Evolutionary conservation across 2,797 vertebrate genomes (phyloP).

Genomic region (Liparis tanakae): DNA sequence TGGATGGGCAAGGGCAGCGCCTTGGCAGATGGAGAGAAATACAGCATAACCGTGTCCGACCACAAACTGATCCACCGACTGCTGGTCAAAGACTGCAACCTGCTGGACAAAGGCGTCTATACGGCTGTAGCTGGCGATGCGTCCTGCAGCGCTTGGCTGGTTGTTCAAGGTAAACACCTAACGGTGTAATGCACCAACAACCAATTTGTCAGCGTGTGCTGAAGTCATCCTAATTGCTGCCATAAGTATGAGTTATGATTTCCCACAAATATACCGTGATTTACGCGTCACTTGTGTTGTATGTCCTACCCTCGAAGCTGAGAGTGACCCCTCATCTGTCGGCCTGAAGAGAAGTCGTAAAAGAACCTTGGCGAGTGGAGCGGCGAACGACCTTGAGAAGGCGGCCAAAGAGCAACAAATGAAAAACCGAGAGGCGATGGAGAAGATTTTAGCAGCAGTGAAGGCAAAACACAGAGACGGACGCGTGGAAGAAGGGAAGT

Average conservation of each 20-base stretch:
- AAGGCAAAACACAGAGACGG: conserved; percentile 42
- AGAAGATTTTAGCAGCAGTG: conserved; percentile 48
- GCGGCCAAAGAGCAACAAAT: conserved; percentile 73
- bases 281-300: neutral
- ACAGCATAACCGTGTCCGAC: conserved; percentile 76
- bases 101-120: conserved; percentile 87
- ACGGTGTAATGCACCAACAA: neutral
- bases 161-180: conserved; percentile 83
- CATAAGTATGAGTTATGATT: neutral
- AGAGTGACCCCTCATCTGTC: conserved; percentile 33
- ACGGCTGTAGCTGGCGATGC: conserved; percentile 78
- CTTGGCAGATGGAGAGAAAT: conserved; percentile 79
- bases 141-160: conserved; percentile 87
- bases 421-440: conserved; percentile 68
- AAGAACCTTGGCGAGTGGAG: conserved; percentile 55
- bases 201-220: neutral
- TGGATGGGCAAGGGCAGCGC: conserved; percentile 82
- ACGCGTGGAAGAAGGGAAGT: conserved; percentile 1
- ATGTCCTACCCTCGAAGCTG: conserved; percentile 56
- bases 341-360: conserved; percentile 62
- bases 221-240: neutral
- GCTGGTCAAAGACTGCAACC: conserved; percentile 76
- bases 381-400: conserved; percentile 62
- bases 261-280: conserved; percentile 9
- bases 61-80: conserved; percentile 87